These are phyloP conservation scores for Leptodactylus fallax DNA, from an alignment of 2,797 vertebrate genomes.

Conservation along the genomic window DNA sequence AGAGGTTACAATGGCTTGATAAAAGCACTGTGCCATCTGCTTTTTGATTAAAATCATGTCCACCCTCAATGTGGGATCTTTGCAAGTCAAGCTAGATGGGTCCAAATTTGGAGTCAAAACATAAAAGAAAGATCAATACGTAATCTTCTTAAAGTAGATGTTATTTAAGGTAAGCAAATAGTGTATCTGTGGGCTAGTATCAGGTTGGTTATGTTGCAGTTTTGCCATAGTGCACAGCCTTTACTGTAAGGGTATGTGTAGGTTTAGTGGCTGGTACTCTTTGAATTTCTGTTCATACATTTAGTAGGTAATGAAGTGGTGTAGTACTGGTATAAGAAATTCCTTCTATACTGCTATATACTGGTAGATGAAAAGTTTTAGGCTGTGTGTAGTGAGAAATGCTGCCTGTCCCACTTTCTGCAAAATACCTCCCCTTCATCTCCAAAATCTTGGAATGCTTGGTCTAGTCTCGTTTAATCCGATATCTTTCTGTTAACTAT, in stretches of 20 bases:
- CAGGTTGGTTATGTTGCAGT: not conserved
- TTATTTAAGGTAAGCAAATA: not conserved
- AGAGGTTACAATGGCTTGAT: conserved; percentile 9
- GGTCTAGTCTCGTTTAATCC: too few species aligned
- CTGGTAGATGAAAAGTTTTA: not conserved
- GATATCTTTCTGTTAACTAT: too few species aligned
- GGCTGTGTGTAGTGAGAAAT: not conserved
- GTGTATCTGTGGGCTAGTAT: not conserved
- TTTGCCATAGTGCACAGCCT: not conserved
- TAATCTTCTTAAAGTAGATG: not conserved
- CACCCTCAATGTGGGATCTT: not conserved
- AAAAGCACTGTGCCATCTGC: conserved; percentile 2
- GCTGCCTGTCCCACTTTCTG: not conserved
- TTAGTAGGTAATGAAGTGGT: not conserved
- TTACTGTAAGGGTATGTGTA: not conserved
- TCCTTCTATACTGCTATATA: not conserved
- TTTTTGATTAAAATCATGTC: conserved; percentile 3
- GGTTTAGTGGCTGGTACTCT: too few species aligned
- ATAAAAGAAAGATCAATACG: not conserved
- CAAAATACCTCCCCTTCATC: too few species aligned
- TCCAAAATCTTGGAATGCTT: too few species aligned
- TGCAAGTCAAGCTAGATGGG: not conserved
- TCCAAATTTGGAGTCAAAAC: not conserved
- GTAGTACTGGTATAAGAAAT: not conserved
- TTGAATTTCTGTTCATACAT: not conserved